Evolutionary conservation across 2,888 invertebrate species (phyloP), one percentile per base, ranked within the genome.

Genomic region (Polyommatus iphigenia): DNA sequence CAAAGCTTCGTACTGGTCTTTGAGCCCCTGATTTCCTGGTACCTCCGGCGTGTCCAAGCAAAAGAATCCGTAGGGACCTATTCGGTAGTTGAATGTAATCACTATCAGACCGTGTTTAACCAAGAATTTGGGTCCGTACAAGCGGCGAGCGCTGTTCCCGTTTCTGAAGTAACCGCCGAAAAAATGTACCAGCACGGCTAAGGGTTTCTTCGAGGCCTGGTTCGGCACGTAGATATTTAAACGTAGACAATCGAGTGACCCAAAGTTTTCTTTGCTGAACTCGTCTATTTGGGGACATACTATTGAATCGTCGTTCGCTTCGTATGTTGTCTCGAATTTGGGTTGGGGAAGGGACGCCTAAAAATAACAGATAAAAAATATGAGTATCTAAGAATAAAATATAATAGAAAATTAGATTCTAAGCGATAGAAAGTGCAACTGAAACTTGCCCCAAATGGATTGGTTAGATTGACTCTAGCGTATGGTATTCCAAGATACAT

Each of bases 401-500:
- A 41, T 41, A 41, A 41, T 41, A 41, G 41, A 41, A 41, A 15
- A 0, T 54, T 54, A 54, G 18, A 18, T 13, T 15, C 2, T 50
- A 7, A 36, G 36, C 36, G 36, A 15, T 50, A 50, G 13, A 50
- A 50, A 36, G 36, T 50, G 13, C 3, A 15, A 50, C 50, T 50
- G 10, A 50, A 13, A 41, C 89, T 86, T 80, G 91, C 91, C 80
- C 89, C 90, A 83, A 92, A 92, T 54, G 90, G 88, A 78, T 90
- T 88, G 0, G 80, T 79, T 41, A 85, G 82, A 71, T 90, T 82
- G 0, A 92, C 89, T 75, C 80, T 83, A 13, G 88, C 91, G 80
- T 88, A 92, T 0, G 92, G 91, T 71, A 92, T 85, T 8, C 92
- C 91, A 79, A 90, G 86, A 77, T 87, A 92, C 46, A 89, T 87